These are phyloP conservation scores for Eolophus roseicapilla DNA, from an alignment of 2,113 vertebrate species.

Conservation along the genomic window DNA sequence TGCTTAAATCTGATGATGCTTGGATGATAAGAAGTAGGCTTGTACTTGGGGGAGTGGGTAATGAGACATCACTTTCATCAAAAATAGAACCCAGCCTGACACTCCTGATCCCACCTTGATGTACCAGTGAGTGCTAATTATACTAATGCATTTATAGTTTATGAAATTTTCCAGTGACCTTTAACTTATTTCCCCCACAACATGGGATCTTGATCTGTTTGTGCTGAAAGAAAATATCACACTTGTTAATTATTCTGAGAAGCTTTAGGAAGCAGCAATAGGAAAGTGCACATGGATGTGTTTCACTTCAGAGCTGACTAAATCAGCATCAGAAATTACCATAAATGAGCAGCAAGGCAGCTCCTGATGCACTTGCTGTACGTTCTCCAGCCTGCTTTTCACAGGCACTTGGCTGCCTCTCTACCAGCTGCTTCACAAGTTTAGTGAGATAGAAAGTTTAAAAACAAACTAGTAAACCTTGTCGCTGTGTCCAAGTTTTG, in stretches of 20 bases:
- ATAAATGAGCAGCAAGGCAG: slow-evolving; percentile 51
- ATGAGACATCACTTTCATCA: slow-evolving; percentile 55
- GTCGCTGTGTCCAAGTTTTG: slow-evolving; percentile 27
- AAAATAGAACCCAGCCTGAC: slow-evolving; percentile 51
- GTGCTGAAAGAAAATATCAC: slow-evolving; percentile 70
- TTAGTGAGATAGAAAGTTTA: slow-evolving; percentile 37
- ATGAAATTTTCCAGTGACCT: slow-evolving; percentile 67
- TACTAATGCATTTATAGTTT: slow-evolving; percentile 61
- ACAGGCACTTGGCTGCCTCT: slow-evolving; percentile 46
- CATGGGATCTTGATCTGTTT: slow-evolving; percentile 68
- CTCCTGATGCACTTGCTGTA: slow-evolving; percentile 23
- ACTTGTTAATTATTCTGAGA: slow-evolving; percentile 71
- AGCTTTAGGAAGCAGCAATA: slow-evolving; percentile 35
- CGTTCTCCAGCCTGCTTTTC: slow-evolving; percentile 15
- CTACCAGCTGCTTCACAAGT: slow-evolving; percentile 47
- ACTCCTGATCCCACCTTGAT: slow-evolving; percentile 58
- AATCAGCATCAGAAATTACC: slow-evolving; percentile 57
- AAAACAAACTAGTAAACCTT: slow-evolving; percentile 55
- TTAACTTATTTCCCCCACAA: slow-evolving; percentile 66
- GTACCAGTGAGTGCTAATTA: slow-evolving; percentile 56
- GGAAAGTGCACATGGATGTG: slow-evolving; percentile 35
- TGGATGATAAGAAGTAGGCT: slow-evolving; percentile 31
- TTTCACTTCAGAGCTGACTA: slow-evolving; percentile 58
- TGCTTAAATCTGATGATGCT: slow-evolving; percentile 1
- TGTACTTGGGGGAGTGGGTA: slow-evolving; percentile 53